Evolutionary conservation across 2,888 invertebrate genomes (phyloP).

Genomic region (Alcis repandata): DNA sequence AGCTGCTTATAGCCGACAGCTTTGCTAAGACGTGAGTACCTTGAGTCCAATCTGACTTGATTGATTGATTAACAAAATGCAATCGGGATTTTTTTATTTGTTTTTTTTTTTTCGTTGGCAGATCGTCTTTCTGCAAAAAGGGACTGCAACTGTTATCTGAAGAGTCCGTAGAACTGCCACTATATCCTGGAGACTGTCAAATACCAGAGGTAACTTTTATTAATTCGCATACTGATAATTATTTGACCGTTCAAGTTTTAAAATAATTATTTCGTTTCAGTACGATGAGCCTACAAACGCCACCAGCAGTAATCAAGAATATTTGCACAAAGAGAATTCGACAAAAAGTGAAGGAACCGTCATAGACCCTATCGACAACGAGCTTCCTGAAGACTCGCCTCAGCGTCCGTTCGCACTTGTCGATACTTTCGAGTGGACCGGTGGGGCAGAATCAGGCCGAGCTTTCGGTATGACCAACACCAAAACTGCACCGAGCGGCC

Average conservation of each 20-base stretch:
- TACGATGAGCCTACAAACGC: constrained; percentile 58
- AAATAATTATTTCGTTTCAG: constrained; percentile 50
- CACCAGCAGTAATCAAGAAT: constrained; percentile 57
- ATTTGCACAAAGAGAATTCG: constrained; percentile 60
- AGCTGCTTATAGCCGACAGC: constrained; percentile 93
- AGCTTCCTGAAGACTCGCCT: constrained; percentile 75
- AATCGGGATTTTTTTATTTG: too few species aligned
- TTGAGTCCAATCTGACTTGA: too few species aligned
- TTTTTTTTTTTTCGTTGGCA: constrained; percentile 62
- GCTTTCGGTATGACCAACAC: constrained; percentile 88
- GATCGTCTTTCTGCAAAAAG: constrained; percentile 93
- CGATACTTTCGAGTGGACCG: constrained; percentile 84
- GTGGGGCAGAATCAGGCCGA: constrained; percentile 81
- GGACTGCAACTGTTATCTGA: constrained; percentile 91
- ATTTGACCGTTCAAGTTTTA: neutral
- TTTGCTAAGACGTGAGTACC: constrained; percentile 90
- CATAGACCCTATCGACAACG: constrained; percentile 75
- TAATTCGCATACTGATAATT: neutral
- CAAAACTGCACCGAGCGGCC: constrained; percentile 75
- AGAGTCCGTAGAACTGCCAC: constrained; percentile 89
- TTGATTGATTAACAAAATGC: too few species aligned
- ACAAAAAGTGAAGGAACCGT: constrained; percentile 60
- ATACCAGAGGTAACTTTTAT: constrained; percentile 80
- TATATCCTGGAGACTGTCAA: constrained; percentile 93
- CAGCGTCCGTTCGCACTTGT: constrained; percentile 73